phyloP scores from a whole-genome alignment of 2,888 invertebrate species.

The Ischnus inquisitorius region DNA sequence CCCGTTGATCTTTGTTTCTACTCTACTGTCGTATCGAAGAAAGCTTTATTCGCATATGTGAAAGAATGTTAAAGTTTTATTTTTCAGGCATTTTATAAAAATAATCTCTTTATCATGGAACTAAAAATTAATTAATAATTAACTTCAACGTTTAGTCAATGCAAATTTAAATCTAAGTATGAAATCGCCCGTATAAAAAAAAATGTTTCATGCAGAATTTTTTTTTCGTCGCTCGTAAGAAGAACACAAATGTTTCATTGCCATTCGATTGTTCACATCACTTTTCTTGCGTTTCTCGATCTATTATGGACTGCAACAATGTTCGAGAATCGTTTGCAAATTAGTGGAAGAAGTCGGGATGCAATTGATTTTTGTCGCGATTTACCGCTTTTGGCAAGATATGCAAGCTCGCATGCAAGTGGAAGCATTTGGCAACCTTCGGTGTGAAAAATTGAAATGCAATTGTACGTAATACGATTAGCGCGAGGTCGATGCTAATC shows the following conservation, averaged over 20 bases:
- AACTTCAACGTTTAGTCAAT: background rate
- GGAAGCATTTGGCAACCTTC: conserved; percentile 18
- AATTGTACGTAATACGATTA: conserved; percentile 57
- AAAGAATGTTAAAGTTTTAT: too few relatives aligned
- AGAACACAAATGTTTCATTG: too few relatives aligned
- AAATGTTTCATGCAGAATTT: background rate
- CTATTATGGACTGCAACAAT: background rate
- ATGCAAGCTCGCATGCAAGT: background rate
- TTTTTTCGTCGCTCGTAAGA: too few relatives aligned
- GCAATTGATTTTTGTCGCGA: too few relatives aligned
- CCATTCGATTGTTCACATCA: background rate
- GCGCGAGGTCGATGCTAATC: conserved; percentile 64
- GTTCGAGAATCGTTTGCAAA: background rate
- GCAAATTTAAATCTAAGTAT: background rate
- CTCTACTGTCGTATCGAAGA: too few relatives aligned
- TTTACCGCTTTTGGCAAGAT: background rate
- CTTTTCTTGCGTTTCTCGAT: background rate
- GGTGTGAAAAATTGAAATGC: conserved; percentile 33
- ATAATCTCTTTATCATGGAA: too few relatives aligned
- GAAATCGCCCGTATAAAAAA: too few relatives aligned
- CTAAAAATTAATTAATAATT: background rate
- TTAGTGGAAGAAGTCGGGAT: too few relatives aligned
- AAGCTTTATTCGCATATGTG: too few relatives aligned
- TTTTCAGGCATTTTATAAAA: too few relatives aligned
- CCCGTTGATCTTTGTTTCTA: too few relatives aligned